Evolutionary conservation across 2,888 invertebrate genomes (phyloP), one percentile per base, ranked within the genome.

Genomic region (Drepana falcataria): DNA sequence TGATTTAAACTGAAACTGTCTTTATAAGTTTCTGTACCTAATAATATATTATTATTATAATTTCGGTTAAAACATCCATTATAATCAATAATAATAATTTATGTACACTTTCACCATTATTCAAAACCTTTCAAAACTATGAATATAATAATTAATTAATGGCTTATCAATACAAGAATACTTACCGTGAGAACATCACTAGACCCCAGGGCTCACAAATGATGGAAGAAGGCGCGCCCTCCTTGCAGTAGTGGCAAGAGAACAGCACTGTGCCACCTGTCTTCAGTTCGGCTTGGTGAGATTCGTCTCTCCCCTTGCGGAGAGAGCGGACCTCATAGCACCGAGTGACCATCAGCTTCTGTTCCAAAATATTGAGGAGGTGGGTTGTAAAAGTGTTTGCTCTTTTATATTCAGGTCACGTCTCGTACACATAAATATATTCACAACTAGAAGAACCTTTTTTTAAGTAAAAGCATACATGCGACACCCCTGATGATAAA

Each of bases 331-430:
- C 73, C 91, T 96, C 7, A 94, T 96, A 53, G 93, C 94, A 2
- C 93, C 94, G 1, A 92, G 93, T 53, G 96, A 97, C 75, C 96
- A 96, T 81, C 93, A 94, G 77, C 92, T 95, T 44, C 88, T 97
- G 55, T 97, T 96, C 81, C 96, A 97, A 87, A 97, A 97, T 82
- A 93, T 95, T 66, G 96, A 96, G 80, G 96, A 96, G 92, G 94
- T 95, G 34, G 37, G 51, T 51, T 21, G 2, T 21, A 37, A 44
- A 9, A 7, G 7, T 40, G 6, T 4, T 40, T 40, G 2, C 7
- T 40, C 2, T 40, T 5, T 5, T 37, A 37, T 3, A 4, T 37
- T 37, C 37, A 6, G 1, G 4, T 40, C 7, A 40, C 2, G 7
- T 6, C 21, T 21, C 21, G 21, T 21, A 21, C 21, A 21, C 21